These are phyloP conservation scores for Oreochromis tanganicae DNA, from an alignment of 2,113 vertebrate genomes.

Conservation along the genomic window DNA sequence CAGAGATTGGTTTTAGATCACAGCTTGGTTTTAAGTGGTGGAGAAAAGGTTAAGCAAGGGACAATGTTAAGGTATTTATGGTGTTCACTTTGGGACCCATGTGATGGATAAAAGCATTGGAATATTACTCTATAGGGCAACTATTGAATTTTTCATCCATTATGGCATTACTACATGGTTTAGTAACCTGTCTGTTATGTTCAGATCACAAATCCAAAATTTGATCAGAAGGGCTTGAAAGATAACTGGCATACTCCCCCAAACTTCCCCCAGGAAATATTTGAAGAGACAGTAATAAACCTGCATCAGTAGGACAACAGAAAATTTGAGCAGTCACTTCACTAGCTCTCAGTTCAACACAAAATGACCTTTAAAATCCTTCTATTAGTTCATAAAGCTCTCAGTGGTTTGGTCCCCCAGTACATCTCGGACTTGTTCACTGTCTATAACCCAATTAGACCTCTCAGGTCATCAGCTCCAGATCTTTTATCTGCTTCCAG, in stretches of 20 bases:
- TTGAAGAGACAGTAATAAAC: neutral
- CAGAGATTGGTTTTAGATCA: neutral
- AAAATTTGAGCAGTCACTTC: neutral
- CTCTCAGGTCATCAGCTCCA: neutral
- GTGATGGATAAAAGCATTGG: neutral
- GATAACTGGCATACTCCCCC: neutral
- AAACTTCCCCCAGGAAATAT: neutral
- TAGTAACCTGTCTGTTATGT: neutral
- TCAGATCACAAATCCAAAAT: neutral
- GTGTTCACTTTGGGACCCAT: neutral
- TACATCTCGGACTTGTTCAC: neutral
- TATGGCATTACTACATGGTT: neutral
- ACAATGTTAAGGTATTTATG: neutral
- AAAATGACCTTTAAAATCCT: neutral
- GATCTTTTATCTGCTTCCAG: neutral
- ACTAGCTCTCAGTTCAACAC: neutral
- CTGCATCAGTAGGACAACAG: neutral
- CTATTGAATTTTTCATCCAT: neutral
- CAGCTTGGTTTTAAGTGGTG: neutral
- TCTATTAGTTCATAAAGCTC: neutral
- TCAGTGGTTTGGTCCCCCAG: neutral
- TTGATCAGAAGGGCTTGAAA: neutral
- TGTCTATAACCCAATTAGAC: neutral
- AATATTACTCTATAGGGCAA: neutral
- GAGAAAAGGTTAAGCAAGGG: neutral